phyloP scores from a whole-genome alignment of 2,888 invertebrate species.

The Acanthosepion pharaonis region DNA sequence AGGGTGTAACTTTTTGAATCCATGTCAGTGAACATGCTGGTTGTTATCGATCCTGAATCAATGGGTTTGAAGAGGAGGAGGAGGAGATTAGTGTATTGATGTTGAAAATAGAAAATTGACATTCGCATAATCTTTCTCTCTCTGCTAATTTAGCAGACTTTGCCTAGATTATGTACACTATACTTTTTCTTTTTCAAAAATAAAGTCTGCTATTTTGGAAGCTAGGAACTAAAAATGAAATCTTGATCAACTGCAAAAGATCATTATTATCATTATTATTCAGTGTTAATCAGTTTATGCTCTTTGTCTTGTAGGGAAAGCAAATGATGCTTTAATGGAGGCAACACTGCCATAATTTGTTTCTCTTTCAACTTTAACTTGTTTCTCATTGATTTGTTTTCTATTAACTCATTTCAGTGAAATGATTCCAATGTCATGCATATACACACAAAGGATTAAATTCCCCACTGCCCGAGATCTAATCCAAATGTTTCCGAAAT shows the following conservation, averaged over 20 bases:
- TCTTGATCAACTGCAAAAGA: not conserved
- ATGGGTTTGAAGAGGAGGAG: not conserved
- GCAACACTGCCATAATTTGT: too few species aligned
- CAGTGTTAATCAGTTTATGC: not conserved
- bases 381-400: too few species aligned
- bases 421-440: too few species aligned
- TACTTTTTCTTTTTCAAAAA: constrained; percentile 1
- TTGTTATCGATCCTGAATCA: not conserved
- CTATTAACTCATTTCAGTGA: too few species aligned
- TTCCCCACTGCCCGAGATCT: too few species aligned
- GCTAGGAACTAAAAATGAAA: not conserved
- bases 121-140: not conserved
- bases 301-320: not conserved
- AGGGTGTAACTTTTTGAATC: not conserved
- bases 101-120: constrained; percentile 13
- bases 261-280: not conserved
- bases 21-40: constrained; percentile 23
- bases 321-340: too few species aligned
- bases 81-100: not conserved
- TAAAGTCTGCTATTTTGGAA: not conserved
- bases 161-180: constrained; percentile 33
- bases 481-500: too few species aligned
- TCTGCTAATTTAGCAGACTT: not conserved
- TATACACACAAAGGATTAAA: too few species aligned
- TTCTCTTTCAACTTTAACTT: too few species aligned